Percentiles rank a stretch among this genome's conserved stretches.
Evolutionary conservation across 1,140 invertebrate genomes (phyloP).

Genomic region (Drosophila murphyi): DNA sequence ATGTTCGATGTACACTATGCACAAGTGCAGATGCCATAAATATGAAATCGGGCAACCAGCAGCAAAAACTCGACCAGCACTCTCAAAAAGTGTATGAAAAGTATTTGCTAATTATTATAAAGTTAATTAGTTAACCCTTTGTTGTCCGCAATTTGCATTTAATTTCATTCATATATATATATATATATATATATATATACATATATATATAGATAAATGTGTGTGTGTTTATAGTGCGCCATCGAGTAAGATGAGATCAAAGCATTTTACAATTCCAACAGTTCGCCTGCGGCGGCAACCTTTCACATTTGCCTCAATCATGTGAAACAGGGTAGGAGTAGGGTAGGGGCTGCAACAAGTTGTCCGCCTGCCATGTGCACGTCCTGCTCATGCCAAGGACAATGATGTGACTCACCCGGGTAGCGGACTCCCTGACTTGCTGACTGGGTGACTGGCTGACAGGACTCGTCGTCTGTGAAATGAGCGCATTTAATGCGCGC

Average conservation of each 20-base stretch:
- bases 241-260: constrained; percentile 27
- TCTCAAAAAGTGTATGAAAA: background rate
- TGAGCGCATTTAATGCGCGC: constrained; percentile 66
- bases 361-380: constrained; percentile 15
- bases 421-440: background rate
- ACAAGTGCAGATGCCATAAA: constrained; percentile 31
- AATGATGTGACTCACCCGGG: constrained; percentile 8
- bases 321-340: background rate
- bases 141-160: background rate
- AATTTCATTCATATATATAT: background rate
- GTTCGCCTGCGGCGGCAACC: constrained; percentile 1
- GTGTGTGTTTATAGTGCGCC: constrained; percentile 4
- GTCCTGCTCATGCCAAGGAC: constrained; percentile 5
- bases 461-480: constrained; percentile 19
- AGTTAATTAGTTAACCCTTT: background rate
- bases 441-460: background rate
- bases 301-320: constrained; percentile 7
- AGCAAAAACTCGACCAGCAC: background rate
- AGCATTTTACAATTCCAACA: constrained; percentile 15
- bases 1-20: constrained; percentile 17
- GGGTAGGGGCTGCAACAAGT: constrained; percentile 53
- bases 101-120: too few species aligned
- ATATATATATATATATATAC: background rate
- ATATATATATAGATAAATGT: background rate
- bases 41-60: background rate